Conservation (phyloP, 2,888 invertebrate genomes). For the Drosophila mulleri region DNA sequence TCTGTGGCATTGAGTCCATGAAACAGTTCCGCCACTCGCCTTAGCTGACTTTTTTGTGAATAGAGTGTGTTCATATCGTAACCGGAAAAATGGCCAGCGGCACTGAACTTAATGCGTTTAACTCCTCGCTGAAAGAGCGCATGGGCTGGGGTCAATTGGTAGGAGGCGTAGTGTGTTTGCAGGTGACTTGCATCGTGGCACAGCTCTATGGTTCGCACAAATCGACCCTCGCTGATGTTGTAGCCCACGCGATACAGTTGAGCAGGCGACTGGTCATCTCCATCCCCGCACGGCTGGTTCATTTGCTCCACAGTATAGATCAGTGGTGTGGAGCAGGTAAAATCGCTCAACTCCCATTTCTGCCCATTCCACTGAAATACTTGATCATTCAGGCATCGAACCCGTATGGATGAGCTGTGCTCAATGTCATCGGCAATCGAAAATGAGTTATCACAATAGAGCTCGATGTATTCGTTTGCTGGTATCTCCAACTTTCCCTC, state of each 20-base stretch:
- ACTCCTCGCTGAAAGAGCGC: slow-evolving; percentile 44
- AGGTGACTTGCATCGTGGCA: slow-evolving; percentile 72
- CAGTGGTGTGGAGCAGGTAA: slow-evolving; percentile 49
- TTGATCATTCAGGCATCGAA: slow-evolving; percentile 67
- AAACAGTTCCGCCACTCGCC: slow-evolving; percentile 78
- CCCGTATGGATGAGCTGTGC: neutral
- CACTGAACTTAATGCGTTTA: slow-evolving; percentile 82
- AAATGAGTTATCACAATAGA: slow-evolving; percentile 77
- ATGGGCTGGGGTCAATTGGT: slow-evolving; percentile 82
- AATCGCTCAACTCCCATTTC: slow-evolving; percentile 55
- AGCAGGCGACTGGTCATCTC: slow-evolving; percentile 67
- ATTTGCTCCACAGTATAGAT: slow-evolving; percentile 68
- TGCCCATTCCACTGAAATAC: slow-evolving; percentile 65
- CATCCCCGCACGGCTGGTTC: slow-evolving; percentile 55
- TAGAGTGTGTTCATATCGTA: slow-evolving; percentile 68
- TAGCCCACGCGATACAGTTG: slow-evolving; percentile 75
- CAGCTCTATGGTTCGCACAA: slow-evolving; percentile 81
- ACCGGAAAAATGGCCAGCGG: slow-evolving; percentile 81
- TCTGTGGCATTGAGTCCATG: slow-evolving; percentile 20
- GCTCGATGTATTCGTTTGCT: slow-evolving; percentile 74
- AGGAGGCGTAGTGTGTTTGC: slow-evolving; percentile 83
- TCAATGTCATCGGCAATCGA: slow-evolving; percentile 23
- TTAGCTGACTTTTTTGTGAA: slow-evolving; percentile 76
- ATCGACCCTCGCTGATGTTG: slow-evolving; percentile 70
- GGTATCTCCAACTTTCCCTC: slow-evolving; percentile 75